Evolutionary conservation across 2,113 vertebrate species (phyloP).

Genomic region (Clupea harengus): DNA sequence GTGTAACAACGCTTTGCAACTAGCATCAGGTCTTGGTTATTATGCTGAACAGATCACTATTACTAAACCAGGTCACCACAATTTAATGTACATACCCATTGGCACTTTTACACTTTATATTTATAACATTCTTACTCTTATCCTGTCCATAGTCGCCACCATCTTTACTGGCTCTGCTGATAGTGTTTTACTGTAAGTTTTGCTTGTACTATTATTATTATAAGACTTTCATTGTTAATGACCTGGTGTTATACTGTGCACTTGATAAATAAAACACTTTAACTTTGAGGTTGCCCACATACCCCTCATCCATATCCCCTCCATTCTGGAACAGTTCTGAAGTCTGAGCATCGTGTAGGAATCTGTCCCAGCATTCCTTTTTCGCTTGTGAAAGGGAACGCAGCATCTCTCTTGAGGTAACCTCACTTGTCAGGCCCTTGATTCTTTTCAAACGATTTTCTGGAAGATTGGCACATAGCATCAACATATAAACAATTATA

Average conservation of each 20-base stretch:
- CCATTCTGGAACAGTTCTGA: slow-evolving; percentile 83
- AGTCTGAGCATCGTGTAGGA: slow-evolving; percentile 87
- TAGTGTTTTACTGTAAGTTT: too few species aligned
- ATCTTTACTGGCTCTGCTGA: too few species aligned
- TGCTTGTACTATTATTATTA: too few species aligned
- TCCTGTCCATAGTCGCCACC: too few species aligned
- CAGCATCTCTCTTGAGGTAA: slow-evolving; percentile 95
- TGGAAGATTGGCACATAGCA: slow-evolving; percentile 48
- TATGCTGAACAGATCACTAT: neutral
- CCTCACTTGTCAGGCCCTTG: slow-evolving; percentile 86
- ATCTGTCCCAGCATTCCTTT: slow-evolving; percentile 96
- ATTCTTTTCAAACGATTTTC: slow-evolving; percentile 90
- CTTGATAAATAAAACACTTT: too few species aligned
- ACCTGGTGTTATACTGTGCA: too few species aligned
- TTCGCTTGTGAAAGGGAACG: slow-evolving; percentile 88
- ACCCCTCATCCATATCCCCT: slow-evolving; percentile 86
- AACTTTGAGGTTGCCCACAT: slow-evolving; percentile 33
- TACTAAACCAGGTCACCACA: too few species aligned
- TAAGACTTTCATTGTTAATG: too few species aligned
- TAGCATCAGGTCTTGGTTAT: neutral
- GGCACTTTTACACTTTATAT: too few species aligned
- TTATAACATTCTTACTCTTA: too few species aligned
- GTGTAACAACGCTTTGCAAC: neutral
- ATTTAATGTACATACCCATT: too few species aligned
- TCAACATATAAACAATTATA: neutral